These are phyloP conservation scores for Leptopilina syphax DNA, from an alignment of 2,888 invertebrate species.

Conservation along the genomic window DNA sequence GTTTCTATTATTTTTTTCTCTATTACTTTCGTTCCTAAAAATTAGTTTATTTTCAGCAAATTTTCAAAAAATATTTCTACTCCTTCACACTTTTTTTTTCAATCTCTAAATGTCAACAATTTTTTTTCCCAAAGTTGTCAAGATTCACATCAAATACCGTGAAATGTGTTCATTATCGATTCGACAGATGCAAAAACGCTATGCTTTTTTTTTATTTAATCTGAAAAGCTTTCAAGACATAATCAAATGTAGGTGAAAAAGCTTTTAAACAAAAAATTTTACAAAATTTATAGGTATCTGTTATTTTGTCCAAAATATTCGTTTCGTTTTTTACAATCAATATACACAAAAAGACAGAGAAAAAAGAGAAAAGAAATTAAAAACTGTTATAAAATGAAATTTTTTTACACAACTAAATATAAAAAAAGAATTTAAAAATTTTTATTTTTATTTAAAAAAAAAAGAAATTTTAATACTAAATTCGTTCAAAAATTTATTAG, in stretches of 20 bases:
- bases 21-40: neutral
- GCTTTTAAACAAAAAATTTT: neutral
- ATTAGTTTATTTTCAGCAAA: neutral
- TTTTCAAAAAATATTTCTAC: neutral
- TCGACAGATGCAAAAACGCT: neutral
- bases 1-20: neutral
- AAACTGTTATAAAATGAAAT: too few species aligned
- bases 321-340: neutral
- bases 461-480: neutral
- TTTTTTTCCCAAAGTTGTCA: neutral
- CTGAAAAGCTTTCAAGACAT: slow-evolving; percentile 19
- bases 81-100: neutral
- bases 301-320: neutral
- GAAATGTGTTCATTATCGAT: slow-evolving; percentile 19
- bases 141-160: neutral
- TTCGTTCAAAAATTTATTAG: neutral
- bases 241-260: slow-evolving; percentile 16
- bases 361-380: too few species aligned
- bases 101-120: neutral
- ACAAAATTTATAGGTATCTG: neutral
- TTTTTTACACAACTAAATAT: too few species aligned
- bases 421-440: too few species aligned
- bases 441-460: too few species aligned
- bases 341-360: too few species aligned
- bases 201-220: slow-evolving; percentile 15